Evolutionary conservation across 2,113 vertebrate species (phyloP).

Genomic region (Sinocyclocheilus anshuiensis): DNA sequence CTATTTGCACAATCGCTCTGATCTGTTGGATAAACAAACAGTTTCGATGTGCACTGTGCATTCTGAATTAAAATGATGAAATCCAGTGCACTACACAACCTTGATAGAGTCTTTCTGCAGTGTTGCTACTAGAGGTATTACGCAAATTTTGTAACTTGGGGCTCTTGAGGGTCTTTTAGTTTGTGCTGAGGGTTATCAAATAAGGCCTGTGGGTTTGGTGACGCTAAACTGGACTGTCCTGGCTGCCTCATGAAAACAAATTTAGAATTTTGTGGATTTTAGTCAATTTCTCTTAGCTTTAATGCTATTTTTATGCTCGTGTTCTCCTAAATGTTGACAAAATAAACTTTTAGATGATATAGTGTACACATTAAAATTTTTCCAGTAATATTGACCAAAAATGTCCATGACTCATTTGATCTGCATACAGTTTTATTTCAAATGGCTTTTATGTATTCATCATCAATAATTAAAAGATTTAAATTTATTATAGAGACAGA

Average conservation of each 20-base stretch:
- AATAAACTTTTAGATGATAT: neutral
- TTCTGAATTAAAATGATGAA: neutral
- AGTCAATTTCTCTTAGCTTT: neutral
- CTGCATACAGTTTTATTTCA: too few relatives aligned
- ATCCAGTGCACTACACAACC: neutral
- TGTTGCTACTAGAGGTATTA: too few relatives aligned
- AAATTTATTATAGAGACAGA: too few relatives aligned
- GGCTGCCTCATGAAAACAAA: too few relatives aligned
- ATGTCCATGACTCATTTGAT: neutral
- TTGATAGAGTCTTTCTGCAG: neutral
- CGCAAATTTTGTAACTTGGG: neutral
- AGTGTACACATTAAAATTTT: neutral
- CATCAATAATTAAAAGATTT: too few relatives aligned
- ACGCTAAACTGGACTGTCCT: too few relatives aligned
- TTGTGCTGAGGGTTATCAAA: neutral
- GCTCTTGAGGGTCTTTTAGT: neutral
- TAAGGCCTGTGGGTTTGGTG: neutral
- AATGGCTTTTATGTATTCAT: too few relatives aligned
- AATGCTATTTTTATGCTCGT: neutral
- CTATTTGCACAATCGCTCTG: slow-evolving; percentile 2
- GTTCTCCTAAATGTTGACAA: neutral
- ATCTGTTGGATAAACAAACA: neutral
- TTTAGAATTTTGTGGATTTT: neutral
- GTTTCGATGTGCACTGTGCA: neutral
- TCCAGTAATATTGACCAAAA: neutral